Base-by-base conservation (phyloP, 2,797 vertebrate genomes). In the Phalloptychus januarius region DNA sequence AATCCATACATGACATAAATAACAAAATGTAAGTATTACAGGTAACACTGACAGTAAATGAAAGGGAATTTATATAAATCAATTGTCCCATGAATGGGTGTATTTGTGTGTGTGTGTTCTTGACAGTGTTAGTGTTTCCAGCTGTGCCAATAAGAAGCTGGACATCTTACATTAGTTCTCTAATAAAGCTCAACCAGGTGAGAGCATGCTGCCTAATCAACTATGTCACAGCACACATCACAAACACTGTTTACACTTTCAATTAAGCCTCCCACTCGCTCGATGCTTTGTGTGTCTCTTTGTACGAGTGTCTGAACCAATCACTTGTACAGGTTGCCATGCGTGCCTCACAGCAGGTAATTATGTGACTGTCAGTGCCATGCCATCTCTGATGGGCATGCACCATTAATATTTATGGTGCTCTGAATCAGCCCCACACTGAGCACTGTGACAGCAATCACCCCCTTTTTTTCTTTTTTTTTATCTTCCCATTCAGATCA, bases 371-470 rank as follows among this genome's bases (percentile, higher is more conserved):
- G 93, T 90, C 93, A 81, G 86, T 89, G 90, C 89, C 86, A 84
- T 89, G 88, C 84, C 86, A 86, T 77, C 90, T 85, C 89, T 93
- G 92, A 92, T 83, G 90, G 91, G 88, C 90, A 91, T 89, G 89
- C 87, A 87, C 78, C 83, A 94, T 95, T 94, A 95, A 95, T 95
- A 94, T 94, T 91, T 92, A 94, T 93, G 82, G 84, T 76, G 79
- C 83, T 88, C 65, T 74, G 86, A 92, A 94, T 95, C 93, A 94
- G 88, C 93, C 91, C 81, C 92, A 90, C 85, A 85, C 93, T 90
- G 90, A 89, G 92, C 84, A 50, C 82, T 70, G 73, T 92, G 91
- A 91, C 90, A 93, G 92, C 91, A 93, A 93, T 94, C 93, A 93
- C 86, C 89, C 84, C 84, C 56, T 33, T 78, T 77, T 78, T 71